Evolutionary conservation across 2,888 invertebrate genomes (phyloP), one percentile per base, ranked within the genome.

Genomic region (Octonoba sinensis): DNA sequence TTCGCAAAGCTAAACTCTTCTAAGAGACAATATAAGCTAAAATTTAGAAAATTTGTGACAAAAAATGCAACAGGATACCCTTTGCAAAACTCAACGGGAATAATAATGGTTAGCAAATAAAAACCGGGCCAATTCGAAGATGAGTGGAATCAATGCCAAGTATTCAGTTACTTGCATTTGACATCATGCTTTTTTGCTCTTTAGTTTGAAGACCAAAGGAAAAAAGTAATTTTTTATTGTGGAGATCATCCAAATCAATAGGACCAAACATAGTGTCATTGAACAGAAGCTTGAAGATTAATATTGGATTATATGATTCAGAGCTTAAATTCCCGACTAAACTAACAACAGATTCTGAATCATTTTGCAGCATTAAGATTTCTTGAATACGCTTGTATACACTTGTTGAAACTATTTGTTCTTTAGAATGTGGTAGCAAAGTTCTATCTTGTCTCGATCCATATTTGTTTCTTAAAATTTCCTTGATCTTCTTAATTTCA

Each of bases 11-110:
- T 62, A 72, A 72, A 62, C 27, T n/a, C n/a, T n/a, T 27, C 6
- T 2, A 27, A 27, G 6, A 27, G 6, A 3, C 27, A 27, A 27
- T 3, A 27, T 27, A 27, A 27, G 27, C 6, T n/a, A n/a, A n/a
- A n/a, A 6, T 27, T 27, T 27, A 2, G 24, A 46, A 8, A 24
- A 49, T 49, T 72, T 1, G 62, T 62, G 15, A 62, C 47, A 20
- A 72, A 60, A 60, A 62, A 51, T 4, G 62, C 62, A 51, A 72
- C n/a, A n/a, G n/a, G n/a, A n/a, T n/a, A n/a, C 60, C 49, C 62
- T 16, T 51, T n/a, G n/a, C 59, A 22, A 46, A 56, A 46, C 22
- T 70, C 46, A 60, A 60, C 62, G 18, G 62, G 72, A 22, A 72
- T 24, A n/a, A 72, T 27, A 8, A 72, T 3, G 18, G 60, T 72